phyloP scores from a whole-genome alignment of 2,797 vertebrate genomes.

The Odontamblyopus rebecca region DNA sequence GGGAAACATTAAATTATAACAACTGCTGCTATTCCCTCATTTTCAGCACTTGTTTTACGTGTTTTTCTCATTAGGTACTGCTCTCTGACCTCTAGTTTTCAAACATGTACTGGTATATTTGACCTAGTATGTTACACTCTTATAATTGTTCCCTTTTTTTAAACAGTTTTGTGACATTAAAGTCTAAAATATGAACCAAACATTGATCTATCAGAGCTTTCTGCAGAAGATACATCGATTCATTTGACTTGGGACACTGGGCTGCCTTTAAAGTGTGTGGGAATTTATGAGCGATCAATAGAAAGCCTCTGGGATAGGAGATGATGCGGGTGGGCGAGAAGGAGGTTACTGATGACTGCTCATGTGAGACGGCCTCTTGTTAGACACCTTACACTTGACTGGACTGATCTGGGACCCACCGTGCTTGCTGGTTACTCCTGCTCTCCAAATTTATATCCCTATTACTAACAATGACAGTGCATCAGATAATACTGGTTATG shows the following conservation, averaged over 20 bases:
- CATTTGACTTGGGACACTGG: conserved; percentile 5
- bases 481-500: background rate
- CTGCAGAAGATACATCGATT: background rate
- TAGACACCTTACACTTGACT: conserved; percentile 44
- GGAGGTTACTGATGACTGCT: conserved; percentile 33
- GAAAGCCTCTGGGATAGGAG: conserved; percentile 20
- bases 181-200: background rate
- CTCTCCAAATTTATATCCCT: background rate
- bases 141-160: background rate
- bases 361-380: conserved; percentile 42
- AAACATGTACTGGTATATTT: background rate
- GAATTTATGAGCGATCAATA: conserved; percentile 43
- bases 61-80: too few species aligned
- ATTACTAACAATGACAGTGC: background rate
- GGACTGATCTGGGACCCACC: conserved; percentile 40
- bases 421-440: conserved; percentile 14
- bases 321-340: conserved; percentile 9
- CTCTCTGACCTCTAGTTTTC: background rate
- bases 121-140: background rate
- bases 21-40: background rate
- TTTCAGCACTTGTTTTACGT: too few species aligned
- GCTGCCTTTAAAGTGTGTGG: conserved; percentile 10
- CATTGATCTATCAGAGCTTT: background rate
- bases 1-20: background rate
- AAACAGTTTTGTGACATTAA: background rate